Base-by-base conservation (phyloP, 2,888 invertebrate species). In the Ophioninae sp. region DNA sequence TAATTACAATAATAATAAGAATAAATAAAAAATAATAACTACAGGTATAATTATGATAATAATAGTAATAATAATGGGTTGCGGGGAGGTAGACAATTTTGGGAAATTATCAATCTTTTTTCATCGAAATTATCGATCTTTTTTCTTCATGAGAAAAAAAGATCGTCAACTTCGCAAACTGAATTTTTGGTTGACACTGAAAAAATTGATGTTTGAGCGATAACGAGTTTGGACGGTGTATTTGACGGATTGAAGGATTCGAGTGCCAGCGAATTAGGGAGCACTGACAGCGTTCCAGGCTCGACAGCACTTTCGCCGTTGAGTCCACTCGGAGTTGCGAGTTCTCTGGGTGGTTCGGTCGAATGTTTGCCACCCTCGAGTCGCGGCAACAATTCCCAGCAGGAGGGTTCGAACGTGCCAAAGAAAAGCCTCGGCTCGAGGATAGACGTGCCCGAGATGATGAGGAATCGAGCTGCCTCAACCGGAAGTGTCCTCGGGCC, bases 391-490 rank as follows among this genome's bases (percentile, higher is more conserved):
- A 88, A 90, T 74, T 86, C 80, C 6, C 86, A 67, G n/a, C 87
- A 89, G 20, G 88, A 85, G 17, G 63, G 37, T n/a, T 73, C 72
- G 44, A 75, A 71, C 78, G 83, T 84, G 85, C 83, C 85, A 79
- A 90, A 86, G 86, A 90, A 87, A 85, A 85, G 74, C 81, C 85
- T 23, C 81, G 80, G 85, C 75, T 82, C 87, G 80, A 88, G 88
- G 22, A 87, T 91, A 81, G 89, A 89, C 59, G 82, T 89, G 56
- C 91, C 92, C 63, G 93, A 93, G 76, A 90, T 92, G 75, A 93
- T 93, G 93, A 90, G 94, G 80, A 92, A 90, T 81, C 87, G 94
- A 10, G 93, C 94, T 5, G 93, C 93, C 6, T 94, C 94, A 10
- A 93, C 93, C 0, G 93, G 94, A 39, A 93, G 92, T 86, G 93